Percentiles rank a stretch among this genome's conserved stretches.
These are phyloP conservation scores for Gastrophysa polygoni DNA, from an alignment of 2,888 invertebrate genomes.

Conservation along the genomic window DNA sequence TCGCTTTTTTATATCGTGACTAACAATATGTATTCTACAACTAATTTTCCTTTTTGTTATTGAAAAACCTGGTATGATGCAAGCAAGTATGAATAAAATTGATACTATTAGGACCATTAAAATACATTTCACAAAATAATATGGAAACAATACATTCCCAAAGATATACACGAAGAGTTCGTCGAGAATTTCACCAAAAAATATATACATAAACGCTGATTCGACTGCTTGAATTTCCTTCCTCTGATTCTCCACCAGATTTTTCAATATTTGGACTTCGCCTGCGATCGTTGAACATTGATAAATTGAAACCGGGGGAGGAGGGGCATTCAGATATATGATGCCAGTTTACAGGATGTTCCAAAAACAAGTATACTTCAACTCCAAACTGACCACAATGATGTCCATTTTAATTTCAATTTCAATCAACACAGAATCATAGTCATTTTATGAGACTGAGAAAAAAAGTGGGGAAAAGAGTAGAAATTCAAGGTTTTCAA, in stretches of 20 bases:
- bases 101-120: constrained; percentile 28
- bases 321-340: constrained; percentile 48
- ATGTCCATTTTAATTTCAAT: background rate
- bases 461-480: too few relatives aligned
- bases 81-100: constrained; percentile 33
- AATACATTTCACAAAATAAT: constrained; percentile 32
- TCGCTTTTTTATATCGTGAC: constrained; percentile 32
- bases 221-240: constrained; percentile 17
- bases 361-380: constrained; percentile 23
- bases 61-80: constrained; percentile 41
- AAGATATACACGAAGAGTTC: constrained; percentile 35
- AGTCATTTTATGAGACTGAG: too few relatives aligned
- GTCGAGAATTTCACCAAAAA: constrained; percentile 31
- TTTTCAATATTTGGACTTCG: constrained; percentile 37
- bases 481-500: too few relatives aligned
- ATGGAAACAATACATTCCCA: constrained; percentile 30
- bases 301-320: constrained; percentile 33
- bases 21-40: constrained; percentile 37
- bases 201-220: constrained; percentile 35
- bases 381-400: constrained; percentile 14
- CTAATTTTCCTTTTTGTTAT: constrained; percentile 28
- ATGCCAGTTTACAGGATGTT: constrained; percentile 39
- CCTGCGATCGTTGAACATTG: constrained; percentile 29
- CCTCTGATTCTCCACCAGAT: constrained; percentile 35
- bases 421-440: background rate